These are phyloP conservation scores for Lydus trimaculatus DNA, from an alignment of 2,888 invertebrate species.

Conservation along the genomic window DNA sequence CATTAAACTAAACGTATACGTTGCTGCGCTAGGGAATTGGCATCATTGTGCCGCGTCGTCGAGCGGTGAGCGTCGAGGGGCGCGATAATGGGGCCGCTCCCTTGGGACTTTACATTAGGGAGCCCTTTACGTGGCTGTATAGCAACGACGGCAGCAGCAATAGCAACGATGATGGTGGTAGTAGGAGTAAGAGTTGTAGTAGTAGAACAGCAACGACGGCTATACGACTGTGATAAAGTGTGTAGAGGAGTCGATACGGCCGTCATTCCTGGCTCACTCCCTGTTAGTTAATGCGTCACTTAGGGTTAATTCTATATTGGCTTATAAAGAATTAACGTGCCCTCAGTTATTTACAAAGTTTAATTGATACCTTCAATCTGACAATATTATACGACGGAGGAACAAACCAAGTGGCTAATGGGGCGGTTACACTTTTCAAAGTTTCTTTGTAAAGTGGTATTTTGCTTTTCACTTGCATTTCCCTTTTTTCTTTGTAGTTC, in stretches of 20 bases:
- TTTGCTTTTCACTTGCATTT: neutral
- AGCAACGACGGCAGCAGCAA: too few relatives aligned
- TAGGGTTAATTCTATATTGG: constrained; percentile 49
- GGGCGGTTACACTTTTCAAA: constrained; percentile 11
- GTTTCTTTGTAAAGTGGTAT: neutral
- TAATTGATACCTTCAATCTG: constrained; percentile 35
- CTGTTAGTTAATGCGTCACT: constrained; percentile 51
- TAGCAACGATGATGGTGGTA: neutral
- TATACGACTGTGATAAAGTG: neutral
- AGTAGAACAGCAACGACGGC: neutral
- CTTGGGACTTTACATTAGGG: constrained; percentile 56
- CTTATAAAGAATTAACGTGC: constrained; percentile 46
- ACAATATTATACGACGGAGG: constrained; percentile 18
- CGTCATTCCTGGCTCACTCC: constrained; percentile 30
- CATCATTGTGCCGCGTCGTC: constrained; percentile 56
- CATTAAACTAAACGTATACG: constrained; percentile 60
- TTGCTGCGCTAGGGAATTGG: constrained; percentile 59
- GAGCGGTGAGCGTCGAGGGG: constrained; percentile 51
- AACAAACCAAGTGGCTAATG: constrained; percentile 22
- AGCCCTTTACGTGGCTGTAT: constrained; percentile 33
- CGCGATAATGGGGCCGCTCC: constrained; percentile 60
- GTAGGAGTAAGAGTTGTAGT: neutral
- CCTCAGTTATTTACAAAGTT: constrained; percentile 36
- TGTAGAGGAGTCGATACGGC: constrained; percentile 38
- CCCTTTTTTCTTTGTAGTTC: neutral